Conservation (phyloP, 2,888 invertebrate species). For the Camponotus fellah region DNA sequence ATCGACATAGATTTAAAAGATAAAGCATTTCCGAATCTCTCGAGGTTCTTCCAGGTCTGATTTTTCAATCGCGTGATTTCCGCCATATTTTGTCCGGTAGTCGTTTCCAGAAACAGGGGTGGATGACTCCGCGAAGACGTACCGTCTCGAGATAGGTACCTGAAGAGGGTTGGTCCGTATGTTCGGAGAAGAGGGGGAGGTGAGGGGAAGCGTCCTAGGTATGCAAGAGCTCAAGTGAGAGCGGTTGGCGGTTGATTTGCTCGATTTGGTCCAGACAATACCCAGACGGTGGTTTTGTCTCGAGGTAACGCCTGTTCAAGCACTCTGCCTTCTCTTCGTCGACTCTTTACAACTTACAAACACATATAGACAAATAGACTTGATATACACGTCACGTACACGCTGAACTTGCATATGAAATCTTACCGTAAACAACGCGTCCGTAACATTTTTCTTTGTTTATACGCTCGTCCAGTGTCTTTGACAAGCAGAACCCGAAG, state of each 20-base stretch:
- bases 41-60: background rate
- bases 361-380: constrained; percentile 10
- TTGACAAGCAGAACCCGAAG: constrained; percentile 2
- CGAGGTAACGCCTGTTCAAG: constrained; percentile 81
- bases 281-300: constrained; percentile 83
- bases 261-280: constrained; percentile 83
- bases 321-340: constrained; percentile 67
- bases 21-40: background rate
- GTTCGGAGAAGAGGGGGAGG: constrained; percentile 41
- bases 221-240: constrained; percentile 62
- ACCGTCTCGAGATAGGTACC: constrained; percentile 61
- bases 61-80: constrained; percentile 34
- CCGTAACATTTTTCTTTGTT: constrained; percentile 30
- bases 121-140: constrained; percentile 60
- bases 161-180: constrained; percentile 65
- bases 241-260: constrained; percentile 82
- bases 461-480: constrained; percentile 24
- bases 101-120: constrained; percentile 48
- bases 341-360: constrained; percentile 58
- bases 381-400: background rate
- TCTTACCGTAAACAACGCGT: constrained; percentile 39
- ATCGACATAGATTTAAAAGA: background rate
- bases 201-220: constrained; percentile 37
- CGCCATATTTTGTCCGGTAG: constrained; percentile 37
- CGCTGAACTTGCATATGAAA: constrained; percentile 13